Base-by-base conservation (phyloP, 2,113 vertebrate species). In the Mormyrus iriodes region DNA sequence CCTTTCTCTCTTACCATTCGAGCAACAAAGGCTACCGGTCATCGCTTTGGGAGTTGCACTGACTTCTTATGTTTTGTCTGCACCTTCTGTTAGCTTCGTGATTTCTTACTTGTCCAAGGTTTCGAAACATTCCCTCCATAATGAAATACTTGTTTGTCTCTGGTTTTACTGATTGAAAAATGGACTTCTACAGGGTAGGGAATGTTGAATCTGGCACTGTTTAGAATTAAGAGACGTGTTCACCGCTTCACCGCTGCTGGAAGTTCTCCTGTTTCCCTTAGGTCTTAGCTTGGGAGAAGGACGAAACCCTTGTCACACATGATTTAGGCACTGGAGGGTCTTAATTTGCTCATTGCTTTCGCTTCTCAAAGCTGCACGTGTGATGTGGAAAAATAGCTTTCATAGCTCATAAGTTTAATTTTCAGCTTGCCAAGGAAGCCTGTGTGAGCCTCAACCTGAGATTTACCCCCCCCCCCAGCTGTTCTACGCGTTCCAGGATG, bases 401-500 rank as follows among this genome's bases (percentile, higher is more conserved):
- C 4, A 9, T 39, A 76, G 31, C 31, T 76, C 31, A 1, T 35
- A 13, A 73, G 31, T 27, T 35, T 73, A 35, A 73, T 35, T 35
- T 31, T 31, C 65, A 13, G 65, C 27, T 9, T 73, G 65, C 13
- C 12, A 35, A 27, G 31, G 31, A 12, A 31, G 27, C 27, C 31
- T 3, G 12, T 13, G 27, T 35, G 27, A 15, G 69, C 4, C 31
- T 76, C 31, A 35, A 10, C 4, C 48, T 79, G 35, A 7, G 73
- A 13, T 79, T 6, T 19, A 19, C 35, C 10, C 27, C 2, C 24
- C n/a, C 87, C 61, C 42, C 48, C 91, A 99, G 98, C 96, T 99
- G 88, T 99, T 98, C 94, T 99, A 99, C 2, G 98, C 98, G 31
- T 99, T 99, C 94, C 98, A 99, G 96, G 98, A 99, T 92, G 96